Conservation (phyloP, 2,797 vertebrate species). For the Pogoniulus pusillus region DNA sequence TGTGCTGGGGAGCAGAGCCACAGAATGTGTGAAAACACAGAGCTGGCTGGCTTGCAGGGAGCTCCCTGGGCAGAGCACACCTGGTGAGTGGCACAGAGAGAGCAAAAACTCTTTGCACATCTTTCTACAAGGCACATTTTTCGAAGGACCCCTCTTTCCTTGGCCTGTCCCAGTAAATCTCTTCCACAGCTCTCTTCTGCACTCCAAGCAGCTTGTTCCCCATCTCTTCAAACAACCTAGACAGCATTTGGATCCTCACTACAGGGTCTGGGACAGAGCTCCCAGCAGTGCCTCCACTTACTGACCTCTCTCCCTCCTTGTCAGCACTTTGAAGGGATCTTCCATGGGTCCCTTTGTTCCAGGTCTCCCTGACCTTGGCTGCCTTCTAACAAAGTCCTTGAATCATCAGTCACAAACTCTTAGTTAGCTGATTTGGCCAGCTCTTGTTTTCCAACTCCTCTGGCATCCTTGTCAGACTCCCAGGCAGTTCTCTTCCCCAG, state of each 20-base stretch:
- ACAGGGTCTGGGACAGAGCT: background rate
- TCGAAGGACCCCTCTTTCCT: background rate
- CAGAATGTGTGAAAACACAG: background rate
- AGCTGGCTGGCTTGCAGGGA: background rate
- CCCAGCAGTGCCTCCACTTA: background rate
- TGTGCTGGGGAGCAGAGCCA: background rate
- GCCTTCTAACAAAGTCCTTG: slow-evolving; percentile 14
- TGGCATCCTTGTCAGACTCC: slow-evolving; percentile 17
- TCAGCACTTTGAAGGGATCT: slow-evolving; percentile 26
- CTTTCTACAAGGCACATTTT: background rate
- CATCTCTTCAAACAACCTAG: background rate
- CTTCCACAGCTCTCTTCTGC: background rate
- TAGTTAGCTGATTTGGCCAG: slow-evolving; percentile 33
- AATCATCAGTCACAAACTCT: background rate
- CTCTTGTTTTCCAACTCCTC: slow-evolving; percentile 29
- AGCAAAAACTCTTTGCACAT: background rate
- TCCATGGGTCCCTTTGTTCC: slow-evolving; percentile 1
- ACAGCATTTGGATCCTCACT: background rate
- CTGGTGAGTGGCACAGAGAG: background rate
- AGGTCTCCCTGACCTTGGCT: slow-evolving; percentile 46
- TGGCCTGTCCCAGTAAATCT: background rate
- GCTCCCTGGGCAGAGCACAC: background rate
- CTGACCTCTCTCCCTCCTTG: background rate
- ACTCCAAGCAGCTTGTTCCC: background rate
- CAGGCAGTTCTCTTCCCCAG: background rate